phyloP scores from a whole-genome alignment of 2,888 invertebrate species.

The Bombylius discolor region DNA sequence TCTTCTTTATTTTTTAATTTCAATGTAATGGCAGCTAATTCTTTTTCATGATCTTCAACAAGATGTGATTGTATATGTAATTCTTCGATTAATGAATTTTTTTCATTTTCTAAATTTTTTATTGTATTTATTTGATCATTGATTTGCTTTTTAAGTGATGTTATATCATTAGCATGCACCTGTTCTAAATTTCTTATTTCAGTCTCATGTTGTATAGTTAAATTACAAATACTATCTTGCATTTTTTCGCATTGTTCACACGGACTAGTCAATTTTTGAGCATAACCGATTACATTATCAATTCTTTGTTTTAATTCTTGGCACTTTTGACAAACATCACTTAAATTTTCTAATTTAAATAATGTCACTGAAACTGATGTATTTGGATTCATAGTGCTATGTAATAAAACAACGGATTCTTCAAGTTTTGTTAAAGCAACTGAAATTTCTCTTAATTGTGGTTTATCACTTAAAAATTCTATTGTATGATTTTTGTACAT shows the following conservation, averaged over 20 bases:
- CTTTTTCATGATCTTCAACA: constrained; percentile 29
- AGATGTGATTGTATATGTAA: constrained; percentile 28
- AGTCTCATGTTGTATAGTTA: constrained; percentile 33
- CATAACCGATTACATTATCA: constrained; percentile 34
- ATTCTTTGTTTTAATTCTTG: constrained; percentile 42
- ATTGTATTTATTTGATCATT: constrained; percentile 23
- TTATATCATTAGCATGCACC: constrained; percentile 27
- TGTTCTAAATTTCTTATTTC: constrained; percentile 34
- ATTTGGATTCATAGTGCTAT: constrained; percentile 19
- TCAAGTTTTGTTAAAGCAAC: constrained; percentile 25
- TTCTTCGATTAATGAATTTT: constrained; percentile 22
- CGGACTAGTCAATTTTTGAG: constrained; percentile 27
- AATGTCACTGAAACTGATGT: constrained; percentile 21
- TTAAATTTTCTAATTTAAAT: constrained; percentile 33
- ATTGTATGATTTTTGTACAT: constrained; percentile 27
- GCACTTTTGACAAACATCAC: constrained; percentile 45
- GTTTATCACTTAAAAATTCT: constrained; percentile 25
- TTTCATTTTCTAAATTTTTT: constrained; percentile 21
- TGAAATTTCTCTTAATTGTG: constrained; percentile 25
- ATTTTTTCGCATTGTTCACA: constrained; percentile 39
- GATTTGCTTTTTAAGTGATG: constrained; percentile 22
- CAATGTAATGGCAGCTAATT: constrained; percentile 20
- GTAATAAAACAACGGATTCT: constrained; percentile 23
- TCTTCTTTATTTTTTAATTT: constrained; percentile 25
- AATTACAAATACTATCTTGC: constrained; percentile 35